Conservation (phyloP, 1,140 invertebrate genomes). For the Oryctes rhinoceros region DNA sequence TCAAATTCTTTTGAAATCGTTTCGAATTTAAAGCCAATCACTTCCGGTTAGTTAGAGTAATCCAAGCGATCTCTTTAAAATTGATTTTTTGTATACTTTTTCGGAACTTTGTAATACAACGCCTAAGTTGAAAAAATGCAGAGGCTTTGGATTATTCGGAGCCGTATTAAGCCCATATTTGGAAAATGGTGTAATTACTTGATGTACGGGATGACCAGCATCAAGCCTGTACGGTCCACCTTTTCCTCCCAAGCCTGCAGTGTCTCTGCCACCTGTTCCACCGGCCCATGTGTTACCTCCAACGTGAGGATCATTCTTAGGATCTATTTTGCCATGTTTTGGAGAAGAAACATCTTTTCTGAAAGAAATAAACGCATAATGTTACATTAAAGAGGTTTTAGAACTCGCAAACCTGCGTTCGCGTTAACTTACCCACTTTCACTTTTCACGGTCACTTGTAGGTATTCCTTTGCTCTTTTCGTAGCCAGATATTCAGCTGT, state of each 20-base stretch:
- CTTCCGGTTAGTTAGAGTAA: no score
- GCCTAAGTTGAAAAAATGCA: no score
- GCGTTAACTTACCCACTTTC: constrained; percentile 67
- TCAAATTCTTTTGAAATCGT: no score
- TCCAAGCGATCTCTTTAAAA: no score
- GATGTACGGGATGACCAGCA: constrained; percentile 91
- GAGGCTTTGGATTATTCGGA: no score
- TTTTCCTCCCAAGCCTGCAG: constrained; percentile 92
- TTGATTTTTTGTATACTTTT: no score
- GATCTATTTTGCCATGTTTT: constrained; percentile 93
- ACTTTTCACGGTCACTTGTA: constrained; percentile 78
- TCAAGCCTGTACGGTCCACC: constrained; percentile 92
- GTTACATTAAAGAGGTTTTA: no score
- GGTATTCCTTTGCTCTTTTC: constrained; percentile 65
- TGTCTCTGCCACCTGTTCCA: constrained; percentile 90
- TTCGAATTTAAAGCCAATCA: no score
- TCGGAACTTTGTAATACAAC: no score
- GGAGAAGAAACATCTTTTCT: constrained; percentile 74
- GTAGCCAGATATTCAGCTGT: constrained; percentile 62
- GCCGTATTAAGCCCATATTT: no score
- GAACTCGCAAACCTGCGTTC: no score
- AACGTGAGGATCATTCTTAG: constrained; percentile 89
- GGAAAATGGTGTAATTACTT: constrained; percentile 64
- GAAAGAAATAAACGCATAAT: background rate
- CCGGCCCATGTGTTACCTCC: constrained; percentile 97